phyloP scores from a whole-genome alignment of 2,113 vertebrate genomes.

The Hippoglossus stenolepis region DNA sequence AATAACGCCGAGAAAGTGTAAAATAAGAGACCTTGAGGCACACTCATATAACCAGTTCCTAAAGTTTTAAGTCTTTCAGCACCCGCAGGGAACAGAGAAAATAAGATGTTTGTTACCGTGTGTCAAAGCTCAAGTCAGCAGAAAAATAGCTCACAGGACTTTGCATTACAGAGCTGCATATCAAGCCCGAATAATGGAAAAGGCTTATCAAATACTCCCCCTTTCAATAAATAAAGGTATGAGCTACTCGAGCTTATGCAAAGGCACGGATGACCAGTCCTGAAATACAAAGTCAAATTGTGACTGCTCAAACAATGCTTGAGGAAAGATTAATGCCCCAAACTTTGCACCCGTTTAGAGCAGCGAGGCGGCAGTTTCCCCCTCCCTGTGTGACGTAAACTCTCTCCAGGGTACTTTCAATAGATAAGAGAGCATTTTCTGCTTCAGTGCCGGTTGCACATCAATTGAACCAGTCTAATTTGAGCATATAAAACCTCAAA shows the following conservation, averaged over 20 bases:
- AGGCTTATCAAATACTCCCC: slow-evolving; percentile 1
- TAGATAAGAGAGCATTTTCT: slow-evolving; percentile 50
- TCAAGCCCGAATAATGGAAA: slow-evolving; percentile 19
- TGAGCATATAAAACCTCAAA: slow-evolving; percentile 37
- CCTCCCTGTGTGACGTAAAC: slow-evolving; percentile 33
- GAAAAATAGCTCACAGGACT: slow-evolving; percentile 16
- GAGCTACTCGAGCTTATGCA: slow-evolving; percentile 34
- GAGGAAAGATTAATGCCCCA: slow-evolving; percentile 47
- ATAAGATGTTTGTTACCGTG: slow-evolving; percentile 14
- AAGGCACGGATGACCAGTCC: slow-evolving; percentile 18
- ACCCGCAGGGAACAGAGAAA: slow-evolving; percentile 11
- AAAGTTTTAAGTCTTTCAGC: slow-evolving; percentile 6
- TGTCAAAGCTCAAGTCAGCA: slow-evolving; percentile 43
- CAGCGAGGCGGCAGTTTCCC: slow-evolving; percentile 48
- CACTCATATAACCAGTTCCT: background rate
- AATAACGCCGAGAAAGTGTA: background rate
- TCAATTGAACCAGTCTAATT: slow-evolving; percentile 46
- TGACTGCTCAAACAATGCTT: slow-evolving; percentile 46
- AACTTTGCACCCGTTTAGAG: slow-evolving; percentile 47
- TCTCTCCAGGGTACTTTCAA: slow-evolving; percentile 40
- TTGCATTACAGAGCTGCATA: slow-evolving; percentile 24
- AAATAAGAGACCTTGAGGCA: background rate
- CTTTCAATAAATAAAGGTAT: slow-evolving; percentile 35
- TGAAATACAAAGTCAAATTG: slow-evolving; percentile 42
- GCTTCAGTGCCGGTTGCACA: slow-evolving; percentile 35